Evolutionary conservation across 2,888 invertebrate species (phyloP).

Genomic region (Oxycera nigricornis): DNA sequence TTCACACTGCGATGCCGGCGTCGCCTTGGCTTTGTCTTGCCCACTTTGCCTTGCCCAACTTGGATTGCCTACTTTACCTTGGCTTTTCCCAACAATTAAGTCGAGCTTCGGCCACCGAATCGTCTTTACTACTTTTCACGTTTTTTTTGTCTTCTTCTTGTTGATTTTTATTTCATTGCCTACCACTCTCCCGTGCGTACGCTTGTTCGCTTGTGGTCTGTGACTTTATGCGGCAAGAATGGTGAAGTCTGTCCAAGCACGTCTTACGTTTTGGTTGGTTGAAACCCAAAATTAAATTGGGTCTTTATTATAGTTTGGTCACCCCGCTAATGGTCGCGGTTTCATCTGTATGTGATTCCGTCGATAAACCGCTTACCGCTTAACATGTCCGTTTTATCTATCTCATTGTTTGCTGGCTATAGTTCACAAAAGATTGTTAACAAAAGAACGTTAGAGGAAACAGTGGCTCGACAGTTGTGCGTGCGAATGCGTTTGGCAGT

Average conservation of each 20-base stretch:
- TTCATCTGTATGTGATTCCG: neutral
- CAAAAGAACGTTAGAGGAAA: neutral
- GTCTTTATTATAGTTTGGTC: slow-evolving; percentile 19
- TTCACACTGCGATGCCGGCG: slow-evolving; percentile 9
- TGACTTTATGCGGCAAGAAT: neutral
- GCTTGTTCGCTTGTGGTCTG: neutral
- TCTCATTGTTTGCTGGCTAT: slow-evolving; percentile 11
- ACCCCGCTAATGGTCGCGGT: neutral
- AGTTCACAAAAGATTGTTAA: neutral
- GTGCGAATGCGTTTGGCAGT: too few relatives aligned
- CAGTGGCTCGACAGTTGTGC: neutral
- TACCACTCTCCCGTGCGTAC: neutral
- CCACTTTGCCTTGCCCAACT: too few relatives aligned
- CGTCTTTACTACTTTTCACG: neutral
- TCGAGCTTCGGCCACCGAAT: neutral
- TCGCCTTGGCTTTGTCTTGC: neutral
- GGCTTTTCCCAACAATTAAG: slow-evolving; percentile 21
- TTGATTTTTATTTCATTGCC: slow-evolving; percentile 10
- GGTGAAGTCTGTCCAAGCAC: neutral
- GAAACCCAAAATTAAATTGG: slow-evolving; percentile 34
- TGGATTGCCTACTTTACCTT: neutral
- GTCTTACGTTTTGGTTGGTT: slow-evolving; percentile 4
- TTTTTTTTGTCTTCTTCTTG: neutral
- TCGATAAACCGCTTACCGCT: slow-evolving; percentile 23
- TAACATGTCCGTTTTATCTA: slow-evolving; percentile 13